These are phyloP conservation scores for Philopedon plagiatum DNA, from an alignment of 2,888 invertebrate genomes.

Conservation along the genomic window DNA sequence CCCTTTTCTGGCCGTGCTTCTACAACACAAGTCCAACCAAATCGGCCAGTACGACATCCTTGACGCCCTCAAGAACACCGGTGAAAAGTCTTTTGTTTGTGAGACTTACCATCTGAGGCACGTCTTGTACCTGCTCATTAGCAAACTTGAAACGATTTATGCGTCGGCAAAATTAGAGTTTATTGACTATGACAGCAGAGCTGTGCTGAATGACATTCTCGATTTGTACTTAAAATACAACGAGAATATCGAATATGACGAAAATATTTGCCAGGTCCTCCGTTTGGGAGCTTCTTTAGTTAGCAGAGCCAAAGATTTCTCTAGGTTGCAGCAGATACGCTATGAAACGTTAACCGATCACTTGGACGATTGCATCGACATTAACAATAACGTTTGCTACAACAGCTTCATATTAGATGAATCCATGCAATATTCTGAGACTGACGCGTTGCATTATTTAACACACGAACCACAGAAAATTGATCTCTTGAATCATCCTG, in stretches of 20 bases:
- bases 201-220: conserved; percentile 48
- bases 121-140: conserved; percentile 51
- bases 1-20: conserved; percentile 55
- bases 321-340: conserved; percentile 48
- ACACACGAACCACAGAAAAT: conserved; percentile 46
- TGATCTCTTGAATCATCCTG: conserved; percentile 53
- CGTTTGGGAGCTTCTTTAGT: conserved; percentile 55
- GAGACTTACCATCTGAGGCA: conserved; percentile 47
- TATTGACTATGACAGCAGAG: conserved; percentile 35
- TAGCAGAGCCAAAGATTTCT: conserved; percentile 2
- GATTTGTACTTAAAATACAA: conserved; percentile 51
- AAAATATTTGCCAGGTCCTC: conserved; percentile 54
- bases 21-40: conserved; percentile 51
- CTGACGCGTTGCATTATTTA: conserved; percentile 47
- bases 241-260: conserved; percentile 46
- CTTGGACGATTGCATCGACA: conserved; percentile 55
- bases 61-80: conserved; percentile 44
- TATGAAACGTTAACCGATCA: conserved; percentile 51
- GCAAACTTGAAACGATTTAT: conserved; percentile 47
- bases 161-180: background rate
- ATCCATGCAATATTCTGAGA: conserved; percentile 51
- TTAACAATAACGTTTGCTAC: conserved; percentile 49
- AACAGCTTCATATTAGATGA: conserved; percentile 55
- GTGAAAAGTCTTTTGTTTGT: conserved; percentile 24
- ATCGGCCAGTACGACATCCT: conserved; percentile 50